A percentile compares a stretch with the other conserved stretches of the same genome.
phyloP scores from a whole-genome alignment of 2,797 vertebrate genomes.

The Sitta carolinensis region DNA sequence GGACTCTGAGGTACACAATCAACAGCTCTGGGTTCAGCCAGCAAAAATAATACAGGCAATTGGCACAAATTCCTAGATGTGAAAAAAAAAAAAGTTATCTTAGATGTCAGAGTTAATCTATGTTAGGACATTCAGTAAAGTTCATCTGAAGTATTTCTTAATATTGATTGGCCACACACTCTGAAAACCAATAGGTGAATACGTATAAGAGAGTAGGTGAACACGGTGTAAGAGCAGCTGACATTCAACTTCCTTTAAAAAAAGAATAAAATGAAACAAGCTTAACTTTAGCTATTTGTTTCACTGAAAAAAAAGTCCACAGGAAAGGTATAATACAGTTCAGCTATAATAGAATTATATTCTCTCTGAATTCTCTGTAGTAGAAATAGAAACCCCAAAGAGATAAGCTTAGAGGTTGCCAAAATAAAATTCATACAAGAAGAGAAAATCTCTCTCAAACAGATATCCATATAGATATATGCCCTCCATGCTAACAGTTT shows the following conservation, averaged over 20 bases:
- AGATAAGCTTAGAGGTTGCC: neutral
- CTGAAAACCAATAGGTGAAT: neutral
- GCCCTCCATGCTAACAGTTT: constrained; percentile 6
- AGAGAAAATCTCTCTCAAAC: neutral
- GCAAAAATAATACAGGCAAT: neutral
- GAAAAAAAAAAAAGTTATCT: neutral
- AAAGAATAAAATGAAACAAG: neutral
- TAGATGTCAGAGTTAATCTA: neutral
- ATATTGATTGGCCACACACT: neutral
- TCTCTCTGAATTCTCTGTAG: neutral
- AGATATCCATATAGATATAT: neutral
- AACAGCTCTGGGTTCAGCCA: neutral
- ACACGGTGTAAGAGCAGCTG: neutral
- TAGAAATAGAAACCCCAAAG: neutral
- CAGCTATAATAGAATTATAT: neutral
- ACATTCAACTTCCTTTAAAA: neutral
- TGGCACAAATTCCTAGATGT: neutral
- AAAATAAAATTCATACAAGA: neutral
- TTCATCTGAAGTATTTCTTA: neutral
- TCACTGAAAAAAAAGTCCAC: neutral
- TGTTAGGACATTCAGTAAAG: neutral
- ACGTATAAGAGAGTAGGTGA: neutral
- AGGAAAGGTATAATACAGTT: neutral
- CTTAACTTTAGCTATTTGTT: neutral
- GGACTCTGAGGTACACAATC: neutral